These are phyloP conservation scores for Apodemia hepburni DNA, from an alignment of 2,888 invertebrate genomes.

Conservation along the genomic window DNA sequence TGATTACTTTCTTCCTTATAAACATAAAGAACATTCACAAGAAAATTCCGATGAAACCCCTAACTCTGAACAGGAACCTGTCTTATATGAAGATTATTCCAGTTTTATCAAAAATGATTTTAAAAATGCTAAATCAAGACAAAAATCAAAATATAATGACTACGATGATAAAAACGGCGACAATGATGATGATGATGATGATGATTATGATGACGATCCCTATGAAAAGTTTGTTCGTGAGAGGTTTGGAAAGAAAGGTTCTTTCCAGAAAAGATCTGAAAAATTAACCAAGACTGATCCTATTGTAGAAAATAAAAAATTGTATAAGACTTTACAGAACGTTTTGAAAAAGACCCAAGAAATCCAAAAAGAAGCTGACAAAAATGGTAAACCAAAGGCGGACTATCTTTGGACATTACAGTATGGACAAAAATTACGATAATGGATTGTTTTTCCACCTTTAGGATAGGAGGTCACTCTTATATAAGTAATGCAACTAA, in stretches of 20 bases:
- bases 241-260: slow-evolving; percentile 62
- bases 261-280: slow-evolving; percentile 55
- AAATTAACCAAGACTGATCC: slow-evolving; percentile 40
- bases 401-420: slow-evolving; percentile 77
- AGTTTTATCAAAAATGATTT: slow-evolving; percentile 10
- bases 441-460: slow-evolving; percentile 14
- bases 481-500: background rate
- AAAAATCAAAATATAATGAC: slow-evolving; percentile 16
- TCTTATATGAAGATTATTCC: background rate
- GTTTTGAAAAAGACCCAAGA: slow-evolving; percentile 63
- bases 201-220: slow-evolving; percentile 46
- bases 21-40: slow-evolving; percentile 14
- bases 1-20: slow-evolving; percentile 14
- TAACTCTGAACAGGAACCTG: background rate
- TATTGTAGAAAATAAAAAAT: slow-evolving; percentile 45
- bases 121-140: background rate
- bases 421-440: slow-evolving; percentile 63
- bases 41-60: slow-evolving; percentile 1
- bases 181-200: background rate
- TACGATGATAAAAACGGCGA: slow-evolving; percentile 22
- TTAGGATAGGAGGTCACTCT: background rate
- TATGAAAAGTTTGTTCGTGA: slow-evolving; percentile 73
- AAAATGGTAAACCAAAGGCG: slow-evolving; percentile 66
- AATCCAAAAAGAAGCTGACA: slow-evolving; percentile 57
- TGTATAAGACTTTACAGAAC: slow-evolving; percentile 53